Evolutionary conservation across 2,113 vertebrate genomes (phyloP), one percentile per base, ranked within the genome.

Genomic region (Macaca mulatta): DNA sequence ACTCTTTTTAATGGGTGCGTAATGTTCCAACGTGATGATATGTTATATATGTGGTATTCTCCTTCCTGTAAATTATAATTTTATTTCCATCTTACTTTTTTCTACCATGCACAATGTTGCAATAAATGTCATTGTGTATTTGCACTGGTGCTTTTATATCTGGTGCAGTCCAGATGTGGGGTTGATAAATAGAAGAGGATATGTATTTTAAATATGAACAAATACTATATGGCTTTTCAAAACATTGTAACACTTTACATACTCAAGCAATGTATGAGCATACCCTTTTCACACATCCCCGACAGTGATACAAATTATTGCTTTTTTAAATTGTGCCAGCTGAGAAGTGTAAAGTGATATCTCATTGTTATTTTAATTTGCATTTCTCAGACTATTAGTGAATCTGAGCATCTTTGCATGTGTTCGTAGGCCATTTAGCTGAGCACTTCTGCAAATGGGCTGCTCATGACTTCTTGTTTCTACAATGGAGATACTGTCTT

Each of bases 321-420:
- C 40, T 94, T 43, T 97, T 90, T 92, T 61, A 20, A 85, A 57
- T 64, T 95, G 57, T 75, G 23, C 79, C 0, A 7, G 50, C 55
- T 92, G 57, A 52, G 5, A 55, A 94, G 50, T 57, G 35, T 61
- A 45, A 80, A 96, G 64, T 32, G 13, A 3, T 72, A 81, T 8
- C 55, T 90, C 75, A 23, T 92, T 96, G 93, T 88, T 70, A 81
- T 70, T 96, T 97, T 75, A 83, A 96, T 95, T 86, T 84, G 25
- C 25, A 45, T 74, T 89, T 96, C 70, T 85, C 69, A 89, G 89
- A 67, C 32, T 67, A 13, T 55, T 48, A 50, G 30, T 52, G 83
- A n/a, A 70, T 72, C 61, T 84, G 61, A 40, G 38, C 64, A 59
- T 64, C 22, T 70, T 80, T 48, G n/a, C 32, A 50, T 90, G 87